Conservation (phyloP, 2,113 vertebrate genomes). For the Percina caprodes region DNA sequence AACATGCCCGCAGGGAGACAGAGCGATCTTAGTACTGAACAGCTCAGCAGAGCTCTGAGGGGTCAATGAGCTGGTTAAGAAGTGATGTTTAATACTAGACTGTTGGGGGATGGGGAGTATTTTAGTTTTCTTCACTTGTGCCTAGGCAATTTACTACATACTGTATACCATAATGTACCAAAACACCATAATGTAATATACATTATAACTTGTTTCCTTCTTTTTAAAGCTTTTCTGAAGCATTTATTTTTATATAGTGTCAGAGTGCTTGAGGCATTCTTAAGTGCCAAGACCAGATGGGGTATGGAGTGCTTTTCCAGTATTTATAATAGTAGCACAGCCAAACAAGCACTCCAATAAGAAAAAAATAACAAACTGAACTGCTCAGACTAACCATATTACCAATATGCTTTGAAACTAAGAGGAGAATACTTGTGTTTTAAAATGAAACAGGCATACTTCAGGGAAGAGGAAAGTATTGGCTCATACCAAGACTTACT, state of each 20-base stretch:
- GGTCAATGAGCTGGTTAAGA: conserved; percentile 80
- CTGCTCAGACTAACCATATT: not conserved
- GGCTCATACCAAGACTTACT: not conserved
- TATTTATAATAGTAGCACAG: conserved; percentile 17
- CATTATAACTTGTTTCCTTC: not conserved
- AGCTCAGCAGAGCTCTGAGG: conserved; percentile 69
- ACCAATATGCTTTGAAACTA: not conserved
- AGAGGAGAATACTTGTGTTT: conserved; percentile 1
- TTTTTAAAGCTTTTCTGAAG: conserved; percentile 8
- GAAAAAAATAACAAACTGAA: conserved; percentile 10
- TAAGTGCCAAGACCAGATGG: conserved; percentile 19
- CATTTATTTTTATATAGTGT: not conserved
- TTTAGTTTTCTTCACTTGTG: conserved; percentile 32
- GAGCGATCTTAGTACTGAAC: conserved; percentile 50
- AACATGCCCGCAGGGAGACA: conserved; percentile 56
- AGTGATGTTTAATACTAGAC: conserved; percentile 74
- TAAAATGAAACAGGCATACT: not conserved
- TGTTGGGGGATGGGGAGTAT: conserved; percentile 49
- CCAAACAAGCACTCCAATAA: not conserved
- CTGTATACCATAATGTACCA: too few species aligned
- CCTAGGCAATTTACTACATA: conserved; percentile 35
- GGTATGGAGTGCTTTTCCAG: not conserved
- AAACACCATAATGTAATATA: not conserved
- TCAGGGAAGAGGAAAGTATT: not conserved
- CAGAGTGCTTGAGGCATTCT: not conserved